Conservation (phyloP, 2,797 vertebrate genomes). For the Neosalanx taihuensis region DNA sequence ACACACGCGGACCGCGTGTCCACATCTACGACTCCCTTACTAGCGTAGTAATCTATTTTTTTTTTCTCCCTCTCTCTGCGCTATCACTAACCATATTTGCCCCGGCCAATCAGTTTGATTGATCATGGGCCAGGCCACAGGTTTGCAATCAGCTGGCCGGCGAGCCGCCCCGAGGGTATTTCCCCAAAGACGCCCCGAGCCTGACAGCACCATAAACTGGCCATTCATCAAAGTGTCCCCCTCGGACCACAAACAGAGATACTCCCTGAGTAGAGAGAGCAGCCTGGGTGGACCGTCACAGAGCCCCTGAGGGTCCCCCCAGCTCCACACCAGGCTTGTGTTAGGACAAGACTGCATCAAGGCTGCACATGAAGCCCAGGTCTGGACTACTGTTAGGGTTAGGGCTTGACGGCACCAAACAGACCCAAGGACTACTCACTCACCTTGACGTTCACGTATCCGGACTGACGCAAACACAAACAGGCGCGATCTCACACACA, state of each 20-base stretch:
- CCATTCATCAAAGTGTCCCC: constrained; percentile 92
- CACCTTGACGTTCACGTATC: background rate
- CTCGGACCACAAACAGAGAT: constrained; percentile 43
- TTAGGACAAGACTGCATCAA: too few relatives aligned
- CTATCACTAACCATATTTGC: constrained; percentile 85
- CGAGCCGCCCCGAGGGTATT: constrained; percentile 68
- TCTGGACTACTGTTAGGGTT: too few relatives aligned
- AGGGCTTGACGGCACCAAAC: background rate
- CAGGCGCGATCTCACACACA: background rate
- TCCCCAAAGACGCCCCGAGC: constrained; percentile 81
- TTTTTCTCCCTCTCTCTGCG: constrained; percentile 73
- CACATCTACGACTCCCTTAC: too few relatives aligned
- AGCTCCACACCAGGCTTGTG: background rate
- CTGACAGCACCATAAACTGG: constrained; percentile 90
- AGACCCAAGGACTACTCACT: background rate
- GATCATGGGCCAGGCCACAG: constrained; percentile 85
- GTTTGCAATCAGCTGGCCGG: constrained; percentile 87
- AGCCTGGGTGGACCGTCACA: background rate
- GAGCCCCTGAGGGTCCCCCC: background rate
- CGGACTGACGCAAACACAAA: too few relatives aligned
- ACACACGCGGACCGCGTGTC: constrained; percentile 21
- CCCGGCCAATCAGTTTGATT: constrained; percentile 91
- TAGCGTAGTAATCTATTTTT: too few relatives aligned
- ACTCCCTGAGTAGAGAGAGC: constrained; percentile 7
- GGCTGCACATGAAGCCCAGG: too few relatives aligned